Conservation (phyloP, 2,888 invertebrate species). For the Cynaeus angustus region DNA sequence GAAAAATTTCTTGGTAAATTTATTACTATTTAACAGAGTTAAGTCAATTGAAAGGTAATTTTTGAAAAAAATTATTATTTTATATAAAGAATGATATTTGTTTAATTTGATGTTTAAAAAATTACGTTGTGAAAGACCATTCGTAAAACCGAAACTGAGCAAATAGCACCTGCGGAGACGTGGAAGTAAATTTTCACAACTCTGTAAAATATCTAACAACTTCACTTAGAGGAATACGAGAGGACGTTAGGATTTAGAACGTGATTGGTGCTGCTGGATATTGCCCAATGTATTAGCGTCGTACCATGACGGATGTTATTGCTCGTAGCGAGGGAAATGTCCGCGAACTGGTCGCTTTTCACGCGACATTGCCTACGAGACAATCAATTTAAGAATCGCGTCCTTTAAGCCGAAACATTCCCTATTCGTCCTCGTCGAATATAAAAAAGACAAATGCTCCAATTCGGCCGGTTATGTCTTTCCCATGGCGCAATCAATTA, state of each 20-base stretch:
- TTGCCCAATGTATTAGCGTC: constrained; percentile 32
- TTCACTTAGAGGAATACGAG: constrained; percentile 8
- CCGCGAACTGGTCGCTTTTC: constrained; percentile 48
- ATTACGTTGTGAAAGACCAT: too few relatives aligned
- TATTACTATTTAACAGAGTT: too few relatives aligned
- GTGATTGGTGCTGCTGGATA: constrained; percentile 30
- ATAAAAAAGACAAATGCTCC: constrained; percentile 63
- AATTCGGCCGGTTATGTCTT: constrained; percentile 62
- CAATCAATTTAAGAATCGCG: constrained; percentile 64
- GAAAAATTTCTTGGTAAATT: too few relatives aligned
- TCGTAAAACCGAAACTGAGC: not conserved
- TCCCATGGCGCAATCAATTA: constrained; percentile 63
- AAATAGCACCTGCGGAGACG: constrained; percentile 4
- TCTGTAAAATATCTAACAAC: constrained; percentile 18
- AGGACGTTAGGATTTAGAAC: constrained; percentile 16
- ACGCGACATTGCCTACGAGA: constrained; percentile 60
- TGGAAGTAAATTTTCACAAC: not conserved
- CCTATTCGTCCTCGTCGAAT: constrained; percentile 58
- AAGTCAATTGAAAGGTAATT: too few relatives aligned
- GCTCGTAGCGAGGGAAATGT: constrained; percentile 32
- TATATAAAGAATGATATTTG: too few relatives aligned
- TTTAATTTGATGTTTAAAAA: too few relatives aligned
- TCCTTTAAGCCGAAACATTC: constrained; percentile 61
- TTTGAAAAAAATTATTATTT: too few relatives aligned
- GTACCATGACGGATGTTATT: constrained; percentile 32